These are phyloP conservation scores for Myotis davidii DNA, from an alignment of 2,113 vertebrate genomes.

Conservation along the genomic window DNA sequence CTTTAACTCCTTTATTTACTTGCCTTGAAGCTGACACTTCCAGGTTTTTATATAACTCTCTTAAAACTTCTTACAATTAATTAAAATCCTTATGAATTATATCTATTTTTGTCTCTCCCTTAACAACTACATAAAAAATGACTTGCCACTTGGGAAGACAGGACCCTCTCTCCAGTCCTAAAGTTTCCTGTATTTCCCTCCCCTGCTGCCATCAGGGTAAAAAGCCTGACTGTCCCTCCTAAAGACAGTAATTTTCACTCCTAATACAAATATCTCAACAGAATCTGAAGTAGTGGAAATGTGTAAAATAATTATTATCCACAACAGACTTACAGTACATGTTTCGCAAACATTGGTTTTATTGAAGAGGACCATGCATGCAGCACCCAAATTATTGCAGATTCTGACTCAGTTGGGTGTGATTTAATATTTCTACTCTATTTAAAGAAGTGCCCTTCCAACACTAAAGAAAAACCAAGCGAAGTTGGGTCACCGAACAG, in stretches of 20 bases:
- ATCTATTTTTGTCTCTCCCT: neutral
- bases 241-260: neutral
- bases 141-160: neutral
- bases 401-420: neutral
- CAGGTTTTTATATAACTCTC: neutral
- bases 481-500: constrained; percentile 5
- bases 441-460: constrained; percentile 12
- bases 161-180: neutral
- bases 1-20: neutral
- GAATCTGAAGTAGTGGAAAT: neutral
- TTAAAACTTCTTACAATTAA: constrained; percentile 9
- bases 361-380: constrained; percentile 1
- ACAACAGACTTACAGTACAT: neutral
- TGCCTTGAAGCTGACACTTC: neutral
- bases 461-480: neutral
- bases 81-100: neutral
- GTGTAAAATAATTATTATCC: neutral
- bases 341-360: neutral
- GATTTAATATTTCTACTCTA: neutral
- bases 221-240: neutral
- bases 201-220: neutral
- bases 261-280: neutral
- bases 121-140: neutral
- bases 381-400: neutral
- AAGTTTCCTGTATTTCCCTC: neutral